Base-by-base conservation (phyloP, 2,888 invertebrate genomes). In the Heterodera filipjevi region DNA sequence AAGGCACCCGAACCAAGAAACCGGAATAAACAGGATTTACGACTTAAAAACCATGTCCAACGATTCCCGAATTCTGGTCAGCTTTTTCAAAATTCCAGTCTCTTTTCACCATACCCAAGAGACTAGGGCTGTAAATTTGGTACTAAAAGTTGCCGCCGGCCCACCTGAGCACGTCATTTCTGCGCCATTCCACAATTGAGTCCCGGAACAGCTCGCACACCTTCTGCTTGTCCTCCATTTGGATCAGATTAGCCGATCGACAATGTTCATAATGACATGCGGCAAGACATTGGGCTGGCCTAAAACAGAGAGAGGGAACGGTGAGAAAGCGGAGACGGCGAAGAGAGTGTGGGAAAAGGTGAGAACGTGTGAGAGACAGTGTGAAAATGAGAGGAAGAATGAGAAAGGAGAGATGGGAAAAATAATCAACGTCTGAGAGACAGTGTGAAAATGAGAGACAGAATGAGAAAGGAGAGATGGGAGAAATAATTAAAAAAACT, bases 221-320 rank as follows among this genome's bases (percentile, higher is more conserved):
- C 82, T 85, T 84, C 27, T 78, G 33, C 3, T 66, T 66, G 33
- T 81, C 84, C n/a, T 77, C 74, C 70, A 78, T 68, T 33, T 84
- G 84, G 72, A 87, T 83, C 30, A 88, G 78, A 77, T 89, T 88
- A 10, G 88, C 88, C n/a, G 88, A 88, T 75, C 87, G 83, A 74
- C 88, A 88, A 39, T 83, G 79, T 77, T 86, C 83, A 10, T 81
- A 83, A 71, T 84, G 84, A 79, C 88, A 88, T 5, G 85, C 87
- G 22, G 84, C 85, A 66, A 88, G 86, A 70, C 88, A 88, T 66
- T 88, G 86, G 3, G 85, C 71, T 0, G 86, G 84, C 33, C 85
- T 86, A 76, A 59, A 85, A 79, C 19, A n/a, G 35, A 44, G n/a
- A n/a, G n/a, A 22, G 5, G 3, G 39, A 22, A 77, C 22, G n/a